A percentile compares a stretch with the other conserved stretches of the same genome.
Evolutionary conservation across 2,888 invertebrate species (phyloP).

Genomic region (Podotricha telesiphe): DNA sequence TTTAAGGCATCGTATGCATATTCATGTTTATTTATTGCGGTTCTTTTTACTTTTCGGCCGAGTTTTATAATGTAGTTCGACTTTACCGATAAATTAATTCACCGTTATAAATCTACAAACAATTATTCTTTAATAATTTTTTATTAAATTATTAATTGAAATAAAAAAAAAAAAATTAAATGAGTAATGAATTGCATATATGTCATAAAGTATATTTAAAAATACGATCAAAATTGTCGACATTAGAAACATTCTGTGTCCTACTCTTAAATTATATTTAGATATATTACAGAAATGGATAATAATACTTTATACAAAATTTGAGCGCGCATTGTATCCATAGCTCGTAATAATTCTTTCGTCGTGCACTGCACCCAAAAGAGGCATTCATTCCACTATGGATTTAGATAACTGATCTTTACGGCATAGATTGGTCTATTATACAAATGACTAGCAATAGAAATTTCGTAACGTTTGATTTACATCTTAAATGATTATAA

Average conservation of each 20-base stretch:
- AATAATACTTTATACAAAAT: conserved; percentile 29
- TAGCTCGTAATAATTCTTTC: conserved; percentile 30
- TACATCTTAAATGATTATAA: conserved; percentile 57
- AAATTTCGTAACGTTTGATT: conserved; percentile 44
- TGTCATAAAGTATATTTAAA: too few relatives aligned
- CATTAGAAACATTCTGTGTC: not conserved
- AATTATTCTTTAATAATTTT: not conserved
- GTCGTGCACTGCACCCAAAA: conserved; percentile 34
- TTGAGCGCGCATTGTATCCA: conserved; percentile 32
- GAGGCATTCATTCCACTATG: conserved; percentile 32
- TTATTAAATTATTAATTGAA: not conserved
- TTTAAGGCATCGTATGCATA: conserved; percentile 31
- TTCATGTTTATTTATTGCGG: not conserved
- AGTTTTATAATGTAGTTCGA: not conserved
- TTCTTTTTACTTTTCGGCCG: not conserved
- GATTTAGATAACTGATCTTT: conserved; percentile 42
- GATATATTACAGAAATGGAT: conserved; percentile 23
- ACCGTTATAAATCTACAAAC: not conserved
- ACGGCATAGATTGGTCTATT: conserved; percentile 41
- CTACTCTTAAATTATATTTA: not conserved
- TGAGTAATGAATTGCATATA: too few relatives aligned
- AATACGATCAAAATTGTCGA: too few relatives aligned
- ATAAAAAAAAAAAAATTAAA: too few relatives aligned
- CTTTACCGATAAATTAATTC: not conserved
- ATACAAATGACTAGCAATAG: conserved; percentile 41